Conservation (phyloP, 2,113 vertebrate species). For the Microcebus lehilahytsara region DNA sequence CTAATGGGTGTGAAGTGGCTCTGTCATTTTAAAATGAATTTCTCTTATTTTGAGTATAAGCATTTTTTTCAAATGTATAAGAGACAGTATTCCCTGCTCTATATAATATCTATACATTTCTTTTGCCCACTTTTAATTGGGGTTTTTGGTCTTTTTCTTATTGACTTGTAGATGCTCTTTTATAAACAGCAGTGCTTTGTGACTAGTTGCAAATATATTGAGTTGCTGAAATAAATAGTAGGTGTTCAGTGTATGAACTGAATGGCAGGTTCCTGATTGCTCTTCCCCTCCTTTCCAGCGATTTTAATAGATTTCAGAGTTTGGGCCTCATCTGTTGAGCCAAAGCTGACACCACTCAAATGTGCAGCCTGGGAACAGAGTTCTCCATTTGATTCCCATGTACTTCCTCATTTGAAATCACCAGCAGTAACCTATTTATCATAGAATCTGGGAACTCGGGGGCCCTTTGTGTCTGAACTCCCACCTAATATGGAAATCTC, state of each 20-base stretch:
- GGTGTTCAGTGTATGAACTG: background rate
- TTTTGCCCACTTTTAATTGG: slow-evolving; percentile 9
- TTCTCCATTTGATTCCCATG: background rate
- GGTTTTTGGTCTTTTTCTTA: background rate
- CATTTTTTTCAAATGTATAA: slow-evolving; percentile 3
- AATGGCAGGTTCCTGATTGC: background rate
- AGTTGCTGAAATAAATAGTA: background rate
- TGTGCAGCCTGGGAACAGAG: background rate
- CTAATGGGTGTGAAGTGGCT: background rate
- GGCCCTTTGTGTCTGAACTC: background rate
- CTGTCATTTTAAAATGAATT: slow-evolving; percentile 42
- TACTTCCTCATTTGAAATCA: background rate
- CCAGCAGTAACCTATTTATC: background rate
- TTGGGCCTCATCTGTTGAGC: background rate
- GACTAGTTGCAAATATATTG: background rate
- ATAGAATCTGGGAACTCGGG: background rate
- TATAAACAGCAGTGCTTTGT: background rate
- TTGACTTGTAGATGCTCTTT: background rate
- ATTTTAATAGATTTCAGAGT: background rate
- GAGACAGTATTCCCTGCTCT: background rate
- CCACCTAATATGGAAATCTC: background rate
- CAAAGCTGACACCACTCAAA: background rate
- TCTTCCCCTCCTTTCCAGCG: background rate
- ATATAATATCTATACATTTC: background rate
- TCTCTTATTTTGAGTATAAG: background rate